Base-by-base conservation (phyloP, 2,888 invertebrate species). In the Drosophila demipolita region DNA sequence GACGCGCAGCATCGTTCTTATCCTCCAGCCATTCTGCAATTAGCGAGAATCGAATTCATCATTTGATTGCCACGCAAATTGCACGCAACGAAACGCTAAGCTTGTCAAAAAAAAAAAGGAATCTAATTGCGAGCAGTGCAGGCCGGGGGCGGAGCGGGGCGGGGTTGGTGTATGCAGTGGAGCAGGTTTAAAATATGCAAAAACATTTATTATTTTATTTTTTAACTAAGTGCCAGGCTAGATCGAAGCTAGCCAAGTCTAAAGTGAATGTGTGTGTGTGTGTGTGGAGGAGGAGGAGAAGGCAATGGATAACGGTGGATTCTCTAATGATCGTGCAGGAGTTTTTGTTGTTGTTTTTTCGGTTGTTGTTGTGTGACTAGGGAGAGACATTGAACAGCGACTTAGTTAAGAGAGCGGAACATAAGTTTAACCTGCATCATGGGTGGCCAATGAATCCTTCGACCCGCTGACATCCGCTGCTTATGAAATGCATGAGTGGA, bases 391-490 rank as follows among this genome's bases (percentile, higher is more conserved):
- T 38, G 48, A 11, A 45, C 17, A 67, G 50, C 57, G 33, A 53
- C 32, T 49, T 40, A 71, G 26, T 17, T 55, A 67, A 71, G 72
- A 77, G 60, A 77, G 60, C 72, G 78, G 73, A 78, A 82, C 66
- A 75, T 70, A 90, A 90, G 84, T 59, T 76, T 94, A 95, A 96
- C 96, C 96, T 96, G 96, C 96, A 94, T 96, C 96, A 94, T 96
- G 96, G 83, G 96, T 96, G 94, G 96, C 96, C 93, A 96, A 95
- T 87, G 96, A 96, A 93, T 96, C 96, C 94, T 96, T 95, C 91
- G 96, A 96, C 93, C 96, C 96, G 95, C 96, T 96, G 94, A 96
- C 95, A 94, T 96, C 96, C 93, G 96, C 96, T 96, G 92, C 88
- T 90, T 91, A 81, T 82, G 79, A 89, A 89, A 91, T 89, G 91